Evolutionary conservation across 2,797 vertebrate genomes (phyloP).

Genomic region (Hydrocynus forskahlii): DNA sequence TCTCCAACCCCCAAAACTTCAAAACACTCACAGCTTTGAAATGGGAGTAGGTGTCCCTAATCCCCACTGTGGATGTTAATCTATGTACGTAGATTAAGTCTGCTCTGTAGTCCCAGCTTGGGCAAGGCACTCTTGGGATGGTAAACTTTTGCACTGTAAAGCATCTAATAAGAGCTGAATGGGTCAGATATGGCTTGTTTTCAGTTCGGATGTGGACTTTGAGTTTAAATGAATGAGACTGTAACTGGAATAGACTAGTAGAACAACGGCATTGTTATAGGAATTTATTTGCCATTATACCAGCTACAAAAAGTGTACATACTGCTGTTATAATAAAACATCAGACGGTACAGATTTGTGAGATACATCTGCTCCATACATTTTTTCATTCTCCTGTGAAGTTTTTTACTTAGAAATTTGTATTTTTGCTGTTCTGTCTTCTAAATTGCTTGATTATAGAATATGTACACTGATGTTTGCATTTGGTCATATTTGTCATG

Average conservation of each 20-base stretch:
- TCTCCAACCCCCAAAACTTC: conserved; percentile 65
- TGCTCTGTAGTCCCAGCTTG: conserved; percentile 35
- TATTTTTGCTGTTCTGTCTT: not conserved
- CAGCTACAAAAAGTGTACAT: not conserved
- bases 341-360: not conserved
- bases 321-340: not conserved
- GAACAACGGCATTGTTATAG: not conserved
- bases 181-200: conserved; percentile 10
- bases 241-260: not conserved
- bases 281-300: not conserved
- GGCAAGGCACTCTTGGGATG: conserved; percentile 39
- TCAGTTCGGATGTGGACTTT: conserved; percentile 9
- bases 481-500: not conserved
- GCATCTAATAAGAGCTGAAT: conserved; percentile 26
- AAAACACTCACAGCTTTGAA: conserved; percentile 64
- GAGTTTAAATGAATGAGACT: not conserved
- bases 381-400: no score
- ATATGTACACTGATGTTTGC: not conserved
- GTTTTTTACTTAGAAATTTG: no score
- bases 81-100: conserved; percentile 62
- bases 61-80: conserved; percentile 74
- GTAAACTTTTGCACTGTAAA: conserved; percentile 55
- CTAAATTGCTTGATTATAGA: not conserved
- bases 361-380: not conserved
- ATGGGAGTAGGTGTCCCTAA: conserved; percentile 69